These are phyloP conservation scores for Euura saliciscinereae DNA, from an alignment of 1,140 invertebrate genomes.

Conservation along the genomic window DNA sequence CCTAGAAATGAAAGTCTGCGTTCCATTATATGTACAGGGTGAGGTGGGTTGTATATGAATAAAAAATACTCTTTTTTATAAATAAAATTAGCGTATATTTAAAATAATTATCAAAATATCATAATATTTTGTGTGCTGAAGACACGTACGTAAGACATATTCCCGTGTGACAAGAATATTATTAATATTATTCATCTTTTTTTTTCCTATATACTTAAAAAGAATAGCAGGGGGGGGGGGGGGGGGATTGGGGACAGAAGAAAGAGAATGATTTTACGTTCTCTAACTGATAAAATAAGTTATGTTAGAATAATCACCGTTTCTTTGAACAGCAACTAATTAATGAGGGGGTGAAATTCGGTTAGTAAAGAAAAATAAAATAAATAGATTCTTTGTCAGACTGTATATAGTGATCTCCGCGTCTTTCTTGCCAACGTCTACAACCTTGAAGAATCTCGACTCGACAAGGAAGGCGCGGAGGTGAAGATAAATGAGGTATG, in stretches of 20 bases:
- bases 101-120: constrained; percentile 46
- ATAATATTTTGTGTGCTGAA: constrained; percentile 38
- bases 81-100: constrained; percentile 51
- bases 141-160: constrained; percentile 45
- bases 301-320: no score
- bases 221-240: neutral
- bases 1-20: no score
- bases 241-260: no score
- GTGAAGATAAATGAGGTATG: neutral
- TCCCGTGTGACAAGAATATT: constrained; percentile 36
- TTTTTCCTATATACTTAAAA: constrained; percentile 1
- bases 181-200: neutral
- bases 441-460: neutral
- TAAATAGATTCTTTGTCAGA: constrained; percentile 1
- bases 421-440: neutral
- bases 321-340: no score
- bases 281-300: neutral
- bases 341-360: no score
- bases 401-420: neutral
- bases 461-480: neutral
- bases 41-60: neutral
- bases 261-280: constrained; percentile 6
- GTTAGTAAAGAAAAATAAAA: neutral
- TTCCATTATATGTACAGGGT: neutral
- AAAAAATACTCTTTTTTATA: constrained; percentile 26